A percentile compares a stretch with the other conserved stretches of the same genome.
phyloP scores from a whole-genome alignment of 2,888 invertebrate genomes.

The Mythimna lalbum region DNA sequence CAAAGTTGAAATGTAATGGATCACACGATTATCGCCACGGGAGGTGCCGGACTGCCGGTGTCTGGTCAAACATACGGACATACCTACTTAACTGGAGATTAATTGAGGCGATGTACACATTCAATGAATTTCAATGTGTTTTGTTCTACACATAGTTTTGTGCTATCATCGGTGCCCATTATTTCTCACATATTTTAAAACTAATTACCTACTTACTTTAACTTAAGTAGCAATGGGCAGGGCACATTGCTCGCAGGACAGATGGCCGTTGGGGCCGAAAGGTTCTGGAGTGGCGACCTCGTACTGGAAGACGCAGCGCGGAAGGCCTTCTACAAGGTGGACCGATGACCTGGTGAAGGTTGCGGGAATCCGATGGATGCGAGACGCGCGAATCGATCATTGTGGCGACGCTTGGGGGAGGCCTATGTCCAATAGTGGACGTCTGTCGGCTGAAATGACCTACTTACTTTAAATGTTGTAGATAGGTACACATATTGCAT shows the following conservation, averaged over 20 bases:
- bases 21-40: conserved; percentile 31
- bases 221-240: too few relatives aligned
- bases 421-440: too few relatives aligned
- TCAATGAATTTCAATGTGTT: not conserved
- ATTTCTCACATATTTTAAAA: conserved; percentile 12
- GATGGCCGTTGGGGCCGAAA: too few relatives aligned
- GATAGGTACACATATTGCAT: not conserved
- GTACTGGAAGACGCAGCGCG: too few relatives aligned
- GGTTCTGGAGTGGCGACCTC: too few relatives aligned
- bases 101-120: conserved; percentile 7
- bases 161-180: not conserved
- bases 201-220: not conserved
- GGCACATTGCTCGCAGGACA: too few relatives aligned
- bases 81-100: conserved; percentile 1
- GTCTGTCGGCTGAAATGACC: too few relatives aligned
- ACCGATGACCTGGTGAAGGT: too few relatives aligned
- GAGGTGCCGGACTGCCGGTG: conserved; percentile 6
- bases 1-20: conserved; percentile 19
- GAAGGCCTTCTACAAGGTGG: too few relatives aligned
- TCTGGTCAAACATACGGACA: conserved; percentile 14
- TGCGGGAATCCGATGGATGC: too few relatives aligned
- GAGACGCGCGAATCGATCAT: too few relatives aligned
- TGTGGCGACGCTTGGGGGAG: too few relatives aligned
- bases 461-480: not conserved
- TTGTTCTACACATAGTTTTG: not conserved